These are phyloP conservation scores for Catostylus mosaicus DNA, from an alignment of 30 jellyfish, hydroid and myxozoan species.

Conservation along the genomic window DNA sequence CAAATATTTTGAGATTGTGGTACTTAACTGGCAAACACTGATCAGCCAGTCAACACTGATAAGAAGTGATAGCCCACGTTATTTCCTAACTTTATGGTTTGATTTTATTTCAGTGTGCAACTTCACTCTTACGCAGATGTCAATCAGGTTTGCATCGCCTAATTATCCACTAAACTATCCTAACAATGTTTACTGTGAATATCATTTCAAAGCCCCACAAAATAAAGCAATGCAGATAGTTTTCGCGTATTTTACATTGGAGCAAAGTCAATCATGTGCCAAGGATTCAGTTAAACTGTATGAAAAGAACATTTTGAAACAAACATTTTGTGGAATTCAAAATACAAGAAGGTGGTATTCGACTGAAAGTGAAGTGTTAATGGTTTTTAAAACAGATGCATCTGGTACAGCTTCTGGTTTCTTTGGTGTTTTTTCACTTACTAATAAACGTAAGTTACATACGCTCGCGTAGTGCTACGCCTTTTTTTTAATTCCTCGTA, in stretches of 20 bases:
- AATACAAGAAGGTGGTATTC: neutral
- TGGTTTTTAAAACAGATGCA: conserved; percentile 4
- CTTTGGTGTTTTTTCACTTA: neutral
- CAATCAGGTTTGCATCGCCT: conserved; percentile 5
- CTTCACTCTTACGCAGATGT: neutral
- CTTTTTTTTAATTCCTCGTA: neutral
- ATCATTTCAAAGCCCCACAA: neutral
- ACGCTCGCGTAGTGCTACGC: neutral
- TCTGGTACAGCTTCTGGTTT: conserved; percentile 1
- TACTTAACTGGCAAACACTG: neutral
- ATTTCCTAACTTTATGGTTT: neutral
- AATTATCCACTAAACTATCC: conserved; percentile 2
- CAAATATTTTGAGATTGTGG: too few relatives aligned
- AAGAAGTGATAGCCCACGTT: neutral
- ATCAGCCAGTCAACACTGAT: too few relatives aligned
- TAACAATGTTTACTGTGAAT: neutral
- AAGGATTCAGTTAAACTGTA: conserved; percentile 3
- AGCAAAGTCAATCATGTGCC: neutral
- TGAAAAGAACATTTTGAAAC: neutral
- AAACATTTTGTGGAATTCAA: conserved; percentile 9
- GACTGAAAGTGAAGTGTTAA: neutral
- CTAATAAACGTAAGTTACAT: neutral
- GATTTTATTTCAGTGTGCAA: neutral
- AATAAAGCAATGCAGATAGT: neutral
- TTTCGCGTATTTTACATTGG: neutral